Evolutionary conservation across 2,113 vertebrate genomes (phyloP).

Genomic region (Nannospalax galili): DNA sequence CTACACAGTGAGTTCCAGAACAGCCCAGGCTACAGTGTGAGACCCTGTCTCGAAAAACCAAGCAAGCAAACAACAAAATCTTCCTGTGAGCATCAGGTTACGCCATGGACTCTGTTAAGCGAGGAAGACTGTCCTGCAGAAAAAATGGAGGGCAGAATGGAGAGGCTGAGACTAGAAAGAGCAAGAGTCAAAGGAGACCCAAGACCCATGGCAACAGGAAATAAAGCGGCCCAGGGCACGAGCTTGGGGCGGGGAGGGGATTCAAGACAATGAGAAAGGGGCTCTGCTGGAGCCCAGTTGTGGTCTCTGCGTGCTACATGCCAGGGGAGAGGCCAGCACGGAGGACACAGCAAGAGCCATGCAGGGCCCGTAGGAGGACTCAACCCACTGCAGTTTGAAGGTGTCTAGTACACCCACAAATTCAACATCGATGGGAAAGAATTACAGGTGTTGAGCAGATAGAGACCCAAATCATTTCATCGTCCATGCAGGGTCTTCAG

Average conservation of each 20-base stretch:
- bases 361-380: not conserved
- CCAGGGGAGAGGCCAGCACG: rapidly evolving
- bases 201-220: not conserved
- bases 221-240: not conserved
- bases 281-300: not conserved
- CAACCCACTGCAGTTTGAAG: not conserved
- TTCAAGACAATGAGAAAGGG: not conserved
- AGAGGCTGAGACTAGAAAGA: not conserved
- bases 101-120: not conserved
- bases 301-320: not conserved
- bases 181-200: too few species aligned
- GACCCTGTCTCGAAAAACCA: not conserved
- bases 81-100: not conserved
- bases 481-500: not conserved
- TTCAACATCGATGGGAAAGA: not conserved
- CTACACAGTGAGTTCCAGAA: not conserved
- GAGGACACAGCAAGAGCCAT: not conserved
- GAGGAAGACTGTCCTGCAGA: not conserved
- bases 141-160: not conserved
- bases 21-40: not conserved
- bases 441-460: not conserved
- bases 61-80: not conserved
- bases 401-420: not conserved
- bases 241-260: too few species aligned
- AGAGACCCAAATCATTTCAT: not conserved